Evolutionary conservation across 1,140 invertebrate species (phyloP).

Genomic region (Sipha flava): DNA sequence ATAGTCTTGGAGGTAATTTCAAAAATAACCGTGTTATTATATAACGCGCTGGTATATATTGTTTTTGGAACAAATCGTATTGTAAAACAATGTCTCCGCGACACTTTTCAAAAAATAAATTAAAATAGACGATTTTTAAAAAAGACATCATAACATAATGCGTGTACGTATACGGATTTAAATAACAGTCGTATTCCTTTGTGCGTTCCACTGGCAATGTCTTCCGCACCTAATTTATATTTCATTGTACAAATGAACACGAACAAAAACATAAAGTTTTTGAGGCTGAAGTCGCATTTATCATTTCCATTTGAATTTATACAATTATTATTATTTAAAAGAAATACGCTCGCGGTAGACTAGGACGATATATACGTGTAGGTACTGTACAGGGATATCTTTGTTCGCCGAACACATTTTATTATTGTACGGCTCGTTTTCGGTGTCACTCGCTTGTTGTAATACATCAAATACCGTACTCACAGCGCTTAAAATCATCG

Average conservation of each 20-base stretch:
- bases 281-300: neutral
- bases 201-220: neutral
- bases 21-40: constrained; percentile 15
- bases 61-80: constrained; percentile 1
- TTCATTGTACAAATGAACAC: neutral
- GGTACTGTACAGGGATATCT: too few species aligned
- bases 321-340: constrained; percentile 9
- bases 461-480: neutral
- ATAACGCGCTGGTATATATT: neutral
- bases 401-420: neutral
- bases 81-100: neutral
- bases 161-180: neutral
- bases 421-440: neutral
- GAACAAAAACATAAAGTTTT: constrained; percentile 4
- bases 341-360: neutral
- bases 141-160: constrained; percentile 10
- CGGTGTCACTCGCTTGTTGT: too few species aligned
- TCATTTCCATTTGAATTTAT: neutral
- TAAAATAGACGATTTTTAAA: constrained; percentile 3
- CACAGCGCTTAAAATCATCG: neutral
- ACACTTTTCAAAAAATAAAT: neutral
- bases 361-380: too few species aligned
- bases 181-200: constrained; percentile 11
- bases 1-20: neutral
- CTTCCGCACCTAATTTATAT: constrained; percentile 15